Evolutionary conservation across 2,113 vertebrate genomes (phyloP).

Genomic region (Pygoscelis adeliae): DNA sequence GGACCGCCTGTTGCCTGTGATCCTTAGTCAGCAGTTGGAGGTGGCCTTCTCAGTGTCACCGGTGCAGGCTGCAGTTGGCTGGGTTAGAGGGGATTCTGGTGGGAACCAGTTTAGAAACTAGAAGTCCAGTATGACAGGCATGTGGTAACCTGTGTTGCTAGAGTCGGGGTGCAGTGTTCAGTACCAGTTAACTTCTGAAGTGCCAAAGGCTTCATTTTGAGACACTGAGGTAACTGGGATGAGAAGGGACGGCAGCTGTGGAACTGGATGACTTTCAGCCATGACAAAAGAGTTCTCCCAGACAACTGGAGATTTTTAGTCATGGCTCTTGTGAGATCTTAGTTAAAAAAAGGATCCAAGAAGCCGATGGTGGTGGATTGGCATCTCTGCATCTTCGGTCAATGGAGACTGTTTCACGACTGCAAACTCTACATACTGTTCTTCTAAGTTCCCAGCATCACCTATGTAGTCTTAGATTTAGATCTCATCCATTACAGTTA

Average conservation of each 20-base stretch:
- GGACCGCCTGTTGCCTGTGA: background rate
- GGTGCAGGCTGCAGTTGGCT: background rate
- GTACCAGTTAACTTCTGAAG: background rate
- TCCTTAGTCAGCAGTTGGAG: background rate
- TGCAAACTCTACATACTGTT: background rate
- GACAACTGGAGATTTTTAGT: background rate
- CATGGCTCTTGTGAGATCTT: background rate
- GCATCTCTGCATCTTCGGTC: background rate
- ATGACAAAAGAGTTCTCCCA: background rate
- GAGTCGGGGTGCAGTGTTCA: accelerated
- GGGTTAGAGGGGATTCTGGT: background rate
- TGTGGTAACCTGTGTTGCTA: background rate
- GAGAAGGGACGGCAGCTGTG: background rate
- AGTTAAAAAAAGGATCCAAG: background rate
- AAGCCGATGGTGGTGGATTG: background rate
- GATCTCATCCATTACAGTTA: background rate
- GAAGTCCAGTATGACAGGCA: accelerated
- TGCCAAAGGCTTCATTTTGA: background rate
- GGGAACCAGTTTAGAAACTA: background rate
- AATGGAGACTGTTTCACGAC: background rate
- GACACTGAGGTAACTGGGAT: background rate
- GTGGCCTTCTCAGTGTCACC: background rate
- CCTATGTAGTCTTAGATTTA: background rate
- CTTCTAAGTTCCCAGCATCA: background rate
- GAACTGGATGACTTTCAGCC: background rate